Conservation (phyloP, 2,888 invertebrate genomes). For the Harpalus rufipes region DNA sequence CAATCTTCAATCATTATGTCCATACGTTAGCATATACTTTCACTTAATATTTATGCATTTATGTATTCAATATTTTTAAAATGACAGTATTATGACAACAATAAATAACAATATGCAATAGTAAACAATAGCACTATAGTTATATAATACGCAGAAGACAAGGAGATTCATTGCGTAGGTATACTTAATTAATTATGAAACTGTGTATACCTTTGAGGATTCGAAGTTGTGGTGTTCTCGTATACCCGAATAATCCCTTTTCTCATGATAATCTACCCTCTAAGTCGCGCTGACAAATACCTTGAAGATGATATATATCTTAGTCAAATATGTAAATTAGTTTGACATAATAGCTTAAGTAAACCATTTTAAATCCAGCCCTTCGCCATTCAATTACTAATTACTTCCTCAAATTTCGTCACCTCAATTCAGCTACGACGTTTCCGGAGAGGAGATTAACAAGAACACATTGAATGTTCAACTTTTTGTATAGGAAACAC, state of each 20-base stretch:
- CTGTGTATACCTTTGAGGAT: not conserved
- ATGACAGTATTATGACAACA: not conserved
- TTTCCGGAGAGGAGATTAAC: not conserved
- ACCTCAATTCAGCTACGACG: not conserved
- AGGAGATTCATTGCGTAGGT: too few relatives aligned
- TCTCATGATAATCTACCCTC: constrained; percentile 10
- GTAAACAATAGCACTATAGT: not conserved
- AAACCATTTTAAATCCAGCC: constrained; percentile 38
- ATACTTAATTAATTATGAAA: too few relatives aligned
- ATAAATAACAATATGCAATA: not conserved
- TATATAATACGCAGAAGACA: not conserved
- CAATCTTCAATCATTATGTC: not conserved
- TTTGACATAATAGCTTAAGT: constrained; percentile 34
- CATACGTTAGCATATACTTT: not conserved
- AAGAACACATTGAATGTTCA: too few relatives aligned
- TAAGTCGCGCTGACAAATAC: constrained; percentile 48
- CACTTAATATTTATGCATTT: not conserved
- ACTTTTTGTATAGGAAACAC: too few relatives aligned
- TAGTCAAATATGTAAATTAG: constrained; percentile 56
- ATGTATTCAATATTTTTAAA: not conserved
- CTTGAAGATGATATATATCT: constrained; percentile 54
- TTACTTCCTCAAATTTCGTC: constrained; percentile 22
- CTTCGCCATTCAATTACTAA: constrained; percentile 16
- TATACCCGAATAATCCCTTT: constrained; percentile 19
- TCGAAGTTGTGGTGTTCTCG: not conserved